Percentiles rank a stretch among this genome's conserved stretches.
These are phyloP conservation scores for Heterocephalus glaber DNA, from an alignment of 2,113 vertebrate species.

Conservation along the genomic window DNA sequence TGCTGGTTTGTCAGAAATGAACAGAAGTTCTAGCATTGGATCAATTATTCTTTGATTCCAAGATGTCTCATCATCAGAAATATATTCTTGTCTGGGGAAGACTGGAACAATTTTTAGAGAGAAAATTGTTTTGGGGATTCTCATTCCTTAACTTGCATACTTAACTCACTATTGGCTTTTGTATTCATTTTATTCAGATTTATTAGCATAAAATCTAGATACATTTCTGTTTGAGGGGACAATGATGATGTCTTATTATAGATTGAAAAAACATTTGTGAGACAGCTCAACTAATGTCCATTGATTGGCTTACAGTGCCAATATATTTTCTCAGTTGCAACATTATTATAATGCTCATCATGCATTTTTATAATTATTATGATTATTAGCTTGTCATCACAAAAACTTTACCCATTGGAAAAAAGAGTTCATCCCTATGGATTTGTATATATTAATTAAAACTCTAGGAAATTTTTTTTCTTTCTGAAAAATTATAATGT, in stretches of 20 bases:
- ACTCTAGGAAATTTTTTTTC: background rate
- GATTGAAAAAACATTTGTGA: background rate
- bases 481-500: constrained; percentile 29
- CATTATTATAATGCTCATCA: background rate
- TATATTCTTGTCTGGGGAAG: background rate
- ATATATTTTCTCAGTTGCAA: background rate
- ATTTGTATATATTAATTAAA: constrained; percentile 19
- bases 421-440: background rate
- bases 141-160: background rate
- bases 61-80: background rate
- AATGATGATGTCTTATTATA: background rate
- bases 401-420: background rate
- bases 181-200: background rate
- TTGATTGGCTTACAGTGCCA: background rate
- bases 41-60: background rate
- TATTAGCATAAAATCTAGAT: background rate
- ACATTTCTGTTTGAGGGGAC: background rate
- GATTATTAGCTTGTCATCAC: background rate
- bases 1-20: constrained; percentile 19
- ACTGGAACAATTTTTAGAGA: background rate
- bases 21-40: background rate
- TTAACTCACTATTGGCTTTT: background rate
- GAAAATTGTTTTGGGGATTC: constrained; percentile 24
- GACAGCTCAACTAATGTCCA: background rate
- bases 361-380: background rate